These are phyloP conservation scores for Naja naja DNA, from an alignment of 2,113 vertebrate species.

Conservation along the genomic window DNA sequence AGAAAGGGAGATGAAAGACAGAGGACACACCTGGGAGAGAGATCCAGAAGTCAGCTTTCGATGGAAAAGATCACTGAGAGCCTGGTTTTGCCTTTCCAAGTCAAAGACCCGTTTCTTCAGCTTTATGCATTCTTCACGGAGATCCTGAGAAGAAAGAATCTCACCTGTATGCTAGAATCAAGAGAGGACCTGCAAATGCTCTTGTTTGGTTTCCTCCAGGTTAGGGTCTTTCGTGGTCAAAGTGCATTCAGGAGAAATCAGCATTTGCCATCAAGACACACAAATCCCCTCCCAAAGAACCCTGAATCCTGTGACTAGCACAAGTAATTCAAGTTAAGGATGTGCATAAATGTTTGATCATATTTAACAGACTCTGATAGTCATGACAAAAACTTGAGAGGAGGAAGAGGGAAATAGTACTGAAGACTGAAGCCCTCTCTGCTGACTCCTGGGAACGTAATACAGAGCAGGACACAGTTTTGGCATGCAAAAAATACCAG, in stretches of 20 bases:
- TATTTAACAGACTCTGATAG: neutral
- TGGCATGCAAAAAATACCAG: neutral
- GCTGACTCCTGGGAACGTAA: neutral
- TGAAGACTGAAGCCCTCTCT: neutral
- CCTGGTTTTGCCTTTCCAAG: constrained; percentile 92
- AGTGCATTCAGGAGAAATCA: neutral
- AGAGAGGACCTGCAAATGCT: too few relatives aligned
- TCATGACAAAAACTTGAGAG: neutral
- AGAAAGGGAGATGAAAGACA: neutral
- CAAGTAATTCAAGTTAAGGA: neutral
- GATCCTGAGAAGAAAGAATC: constrained; percentile 72
- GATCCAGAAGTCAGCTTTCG: constrained; percentile 84
- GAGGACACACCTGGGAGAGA: constrained; percentile 78
- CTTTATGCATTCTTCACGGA: constrained; percentile 95
- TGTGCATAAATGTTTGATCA: neutral
- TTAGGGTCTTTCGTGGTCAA: neutral
- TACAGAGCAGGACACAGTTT: neutral
- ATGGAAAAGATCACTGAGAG: constrained; percentile 88
- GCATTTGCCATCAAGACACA: neutral
- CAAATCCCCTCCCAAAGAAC: neutral
- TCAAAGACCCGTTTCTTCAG: constrained; percentile 94
- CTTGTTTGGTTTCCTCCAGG: neutral
- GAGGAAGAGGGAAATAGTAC: too few relatives aligned
- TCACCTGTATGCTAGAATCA: neutral
- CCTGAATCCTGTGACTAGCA: neutral